phyloP scores from a whole-genome alignment of 2,797 vertebrate species.

The Coregonus suidteri region DNA sequence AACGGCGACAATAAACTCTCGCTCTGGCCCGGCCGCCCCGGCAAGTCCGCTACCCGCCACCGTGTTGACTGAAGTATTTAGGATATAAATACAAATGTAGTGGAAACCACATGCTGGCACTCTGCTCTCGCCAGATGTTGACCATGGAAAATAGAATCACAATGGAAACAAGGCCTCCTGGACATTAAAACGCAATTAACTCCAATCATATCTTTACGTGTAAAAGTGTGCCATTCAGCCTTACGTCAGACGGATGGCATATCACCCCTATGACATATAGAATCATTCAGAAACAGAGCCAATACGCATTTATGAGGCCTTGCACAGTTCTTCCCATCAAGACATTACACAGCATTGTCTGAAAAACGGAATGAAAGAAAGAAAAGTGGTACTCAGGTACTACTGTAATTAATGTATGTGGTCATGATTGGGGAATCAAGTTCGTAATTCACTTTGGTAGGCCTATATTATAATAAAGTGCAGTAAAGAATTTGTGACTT shows the following conservation, averaged over 20 bases:
- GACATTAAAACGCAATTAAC: constrained; percentile 71
- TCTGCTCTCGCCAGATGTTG: constrained; percentile 66
- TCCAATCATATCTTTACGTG: constrained; percentile 65
- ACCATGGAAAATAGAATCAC: constrained; percentile 53
- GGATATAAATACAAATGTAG: constrained; percentile 63
- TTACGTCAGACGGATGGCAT: constrained; percentile 65
- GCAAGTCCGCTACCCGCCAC: constrained; percentile 36
- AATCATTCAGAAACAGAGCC: constrained; percentile 29
- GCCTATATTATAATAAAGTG: constrained; percentile 1
- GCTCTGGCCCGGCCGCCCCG: not conserved
- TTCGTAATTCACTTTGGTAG: not conserved
- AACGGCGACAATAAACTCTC: constrained; percentile 67
- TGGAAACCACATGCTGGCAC: constrained; percentile 69
- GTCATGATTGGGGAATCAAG: constrained; percentile 52
- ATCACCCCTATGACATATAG: constrained; percentile 42
- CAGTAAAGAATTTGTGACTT: not conserved
- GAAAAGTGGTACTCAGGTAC: constrained; percentile 28
- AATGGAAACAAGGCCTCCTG: constrained; percentile 54
- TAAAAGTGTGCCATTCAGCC: constrained; percentile 66
- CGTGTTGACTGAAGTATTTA: constrained; percentile 66
- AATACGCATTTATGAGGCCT: constrained; percentile 48
- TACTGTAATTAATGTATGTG: constrained; percentile 17
- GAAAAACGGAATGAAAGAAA: constrained; percentile 4
- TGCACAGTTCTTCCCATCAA: constrained; percentile 6
- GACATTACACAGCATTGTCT: constrained; percentile 8